Evolutionary conservation across 1,140 invertebrate species (phyloP), one percentile per base, ranked within the genome.

Genomic region (Luehdorfia chinensis): DNA sequence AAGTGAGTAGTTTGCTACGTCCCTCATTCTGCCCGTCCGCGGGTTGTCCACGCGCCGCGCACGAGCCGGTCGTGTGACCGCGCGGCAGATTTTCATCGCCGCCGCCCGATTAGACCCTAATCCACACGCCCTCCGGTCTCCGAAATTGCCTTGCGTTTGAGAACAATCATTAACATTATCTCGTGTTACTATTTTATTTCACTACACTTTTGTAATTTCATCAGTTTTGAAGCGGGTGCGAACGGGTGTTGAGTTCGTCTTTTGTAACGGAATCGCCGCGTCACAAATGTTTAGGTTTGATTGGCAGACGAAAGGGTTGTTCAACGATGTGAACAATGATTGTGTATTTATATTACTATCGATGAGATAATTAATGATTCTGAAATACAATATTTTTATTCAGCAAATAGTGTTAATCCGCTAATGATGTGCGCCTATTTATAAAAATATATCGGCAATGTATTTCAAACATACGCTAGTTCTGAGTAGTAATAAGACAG

Each of bases 61-160:
- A 49, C 55, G 66, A 36, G 64, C 0, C 50, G 13, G 1, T n/a
- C 75, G 67, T 67, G 75, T 54, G 75, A 1, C 47, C 0, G 18
- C 4, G 69, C 47, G 76, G 18, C 55, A 56, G 77, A 84, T 79
- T 84, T 70, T 76, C 80, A 78, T 81, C 80, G 71, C 70, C 63
- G 66, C 4, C 60, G 63, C 47, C 66, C 74, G 79, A 84, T 84
- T 80, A 84, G 72, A 47, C 52, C 63, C 66, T 76, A 73, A 79
- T 78, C 71, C 71, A 18, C 66, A 73, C 75, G 72, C 77, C 72
- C 66, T 57, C 50, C 50, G 32, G 43, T 18, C 54, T 49, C 49
- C 51, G 63, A 74, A 72, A n/a, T 75, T 74, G 68, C 55, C 71
- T 75, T 64, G 67, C 66, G 55, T 65, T 54, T 44, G 52, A 44